These are phyloP conservation scores for Scelioninae gen. 1 DNA, from an alignment of 2,888 invertebrate species.

Conservation along the genomic window DNA sequence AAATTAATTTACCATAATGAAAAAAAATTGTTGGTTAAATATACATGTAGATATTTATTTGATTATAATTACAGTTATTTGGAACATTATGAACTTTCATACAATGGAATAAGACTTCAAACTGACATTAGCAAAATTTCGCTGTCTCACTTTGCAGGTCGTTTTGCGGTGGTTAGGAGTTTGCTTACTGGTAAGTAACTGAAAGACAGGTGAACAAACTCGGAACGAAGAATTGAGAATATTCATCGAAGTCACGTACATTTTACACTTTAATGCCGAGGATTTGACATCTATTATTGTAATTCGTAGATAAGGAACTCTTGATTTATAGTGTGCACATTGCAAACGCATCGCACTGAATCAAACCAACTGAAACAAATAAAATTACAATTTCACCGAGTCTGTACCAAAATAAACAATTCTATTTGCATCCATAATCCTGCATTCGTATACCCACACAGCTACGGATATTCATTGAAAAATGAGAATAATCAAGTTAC, in stretches of 20 bases:
- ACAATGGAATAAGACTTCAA: neutral
- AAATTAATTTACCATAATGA: no score
- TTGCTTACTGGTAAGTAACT: constrained; percentile 18
- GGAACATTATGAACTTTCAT: neutral
- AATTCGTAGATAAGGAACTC: neutral
- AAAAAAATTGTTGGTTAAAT: no score
- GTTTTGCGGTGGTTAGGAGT: neutral
- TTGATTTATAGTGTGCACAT: neutral
- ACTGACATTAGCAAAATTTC: constrained; percentile 6
- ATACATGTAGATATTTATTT: no score
- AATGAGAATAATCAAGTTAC: neutral
- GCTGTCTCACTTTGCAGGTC: constrained; percentile 14
- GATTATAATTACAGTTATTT: neutral
- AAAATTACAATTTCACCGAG: neutral
- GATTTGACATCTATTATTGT: neutral
- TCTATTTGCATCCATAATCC: constrained; percentile 1
- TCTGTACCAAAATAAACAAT: neutral
- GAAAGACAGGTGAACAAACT: constrained; percentile 22
- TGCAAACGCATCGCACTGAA: neutral
- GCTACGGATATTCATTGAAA: neutral
- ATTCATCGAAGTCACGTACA: constrained; percentile 22
- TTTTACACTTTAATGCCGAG: neutral
- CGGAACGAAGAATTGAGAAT: constrained; percentile 11
- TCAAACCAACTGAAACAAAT: neutral
- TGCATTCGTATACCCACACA: neutral